A percentile compares a stretch with the other conserved stretches of the same genome.
phyloP scores from a whole-genome alignment of 1,140 invertebrate species.

The Pinna nobilis region DNA sequence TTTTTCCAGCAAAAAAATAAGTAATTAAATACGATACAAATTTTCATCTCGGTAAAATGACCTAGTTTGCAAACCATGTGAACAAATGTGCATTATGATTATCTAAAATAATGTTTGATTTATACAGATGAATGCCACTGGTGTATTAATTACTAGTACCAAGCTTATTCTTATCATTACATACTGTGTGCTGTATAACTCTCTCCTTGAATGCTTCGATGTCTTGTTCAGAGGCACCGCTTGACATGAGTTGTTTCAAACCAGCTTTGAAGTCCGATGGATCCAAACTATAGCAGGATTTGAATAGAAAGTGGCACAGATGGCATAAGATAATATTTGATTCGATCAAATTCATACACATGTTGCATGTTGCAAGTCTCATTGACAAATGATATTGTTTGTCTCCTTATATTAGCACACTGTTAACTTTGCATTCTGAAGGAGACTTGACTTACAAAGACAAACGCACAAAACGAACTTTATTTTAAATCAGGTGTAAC shows the following conservation, averaged over 20 bases:
- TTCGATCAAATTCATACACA: neutral
- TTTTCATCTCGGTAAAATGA: too few species aligned
- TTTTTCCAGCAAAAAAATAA: too few species aligned
- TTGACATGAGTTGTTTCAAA: slow-evolving; percentile 9
- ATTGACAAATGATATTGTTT: neutral
- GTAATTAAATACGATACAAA: too few species aligned
- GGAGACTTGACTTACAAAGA: neutral
- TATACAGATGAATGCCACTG: too few species aligned
- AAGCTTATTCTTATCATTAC: too few species aligned
- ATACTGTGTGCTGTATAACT: neutral
- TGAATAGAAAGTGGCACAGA: too few species aligned
- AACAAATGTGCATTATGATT: too few species aligned
- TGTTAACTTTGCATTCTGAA: neutral
- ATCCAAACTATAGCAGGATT: slow-evolving; percentile 19
- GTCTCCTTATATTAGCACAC: neutral
- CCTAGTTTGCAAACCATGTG: too few species aligned
- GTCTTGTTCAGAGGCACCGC: slow-evolving; percentile 31
- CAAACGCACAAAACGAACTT: neutral
- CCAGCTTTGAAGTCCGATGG: slow-evolving; percentile 13
- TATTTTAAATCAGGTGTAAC: too few species aligned
- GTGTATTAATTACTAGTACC: too few species aligned
- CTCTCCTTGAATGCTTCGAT: slow-evolving; percentile 15
- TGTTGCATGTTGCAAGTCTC: neutral
- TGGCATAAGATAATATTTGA: too few species aligned
- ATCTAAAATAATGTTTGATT: too few species aligned